Conservation (phyloP, 2,888 invertebrate genomes). For the Metacarcinus magister region DNA sequence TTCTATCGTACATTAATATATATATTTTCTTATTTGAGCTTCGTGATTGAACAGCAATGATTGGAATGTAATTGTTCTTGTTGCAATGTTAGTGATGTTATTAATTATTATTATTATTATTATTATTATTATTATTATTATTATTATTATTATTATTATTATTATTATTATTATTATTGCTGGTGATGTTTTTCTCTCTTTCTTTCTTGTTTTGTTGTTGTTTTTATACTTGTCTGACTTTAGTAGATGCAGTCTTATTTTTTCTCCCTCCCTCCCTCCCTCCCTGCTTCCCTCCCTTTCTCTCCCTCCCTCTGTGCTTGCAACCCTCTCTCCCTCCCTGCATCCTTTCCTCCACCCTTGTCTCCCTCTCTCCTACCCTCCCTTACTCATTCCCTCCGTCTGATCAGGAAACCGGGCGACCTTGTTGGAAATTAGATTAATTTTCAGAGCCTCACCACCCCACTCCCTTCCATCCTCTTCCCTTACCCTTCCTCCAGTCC, state of each 20-base stretch:
- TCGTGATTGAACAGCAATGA: too few relatives aligned
- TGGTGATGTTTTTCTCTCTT: not conserved
- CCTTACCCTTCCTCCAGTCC: not conserved
- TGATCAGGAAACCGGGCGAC: not conserved
- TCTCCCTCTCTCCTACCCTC: constrained; percentile 40
- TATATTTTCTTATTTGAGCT: not conserved
- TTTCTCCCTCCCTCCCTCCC: not conserved
- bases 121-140: constrained; percentile 2
- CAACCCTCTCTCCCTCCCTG: not conserved
- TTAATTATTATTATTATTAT: constrained; percentile 2
- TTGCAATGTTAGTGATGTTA: not conserved
- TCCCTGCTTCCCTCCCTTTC: not conserved
- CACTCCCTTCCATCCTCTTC: not conserved
- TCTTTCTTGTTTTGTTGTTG: not conserved
- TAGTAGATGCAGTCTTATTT: not conserved
- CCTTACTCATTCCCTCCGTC: constrained; percentile 29
- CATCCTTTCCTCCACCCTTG: not conserved
- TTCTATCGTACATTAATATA: not conserved
- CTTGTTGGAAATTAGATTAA: not conserved
- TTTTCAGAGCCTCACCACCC: not conserved
- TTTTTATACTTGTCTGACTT: not conserved
- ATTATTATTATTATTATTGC: not conserved
- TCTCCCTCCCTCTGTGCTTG: not conserved
- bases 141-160: constrained; percentile 2
- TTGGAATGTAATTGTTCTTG: not conserved